These are phyloP conservation scores for Euproctis similis DNA, from an alignment of 2,888 invertebrate genomes.

Conservation along the genomic window DNA sequence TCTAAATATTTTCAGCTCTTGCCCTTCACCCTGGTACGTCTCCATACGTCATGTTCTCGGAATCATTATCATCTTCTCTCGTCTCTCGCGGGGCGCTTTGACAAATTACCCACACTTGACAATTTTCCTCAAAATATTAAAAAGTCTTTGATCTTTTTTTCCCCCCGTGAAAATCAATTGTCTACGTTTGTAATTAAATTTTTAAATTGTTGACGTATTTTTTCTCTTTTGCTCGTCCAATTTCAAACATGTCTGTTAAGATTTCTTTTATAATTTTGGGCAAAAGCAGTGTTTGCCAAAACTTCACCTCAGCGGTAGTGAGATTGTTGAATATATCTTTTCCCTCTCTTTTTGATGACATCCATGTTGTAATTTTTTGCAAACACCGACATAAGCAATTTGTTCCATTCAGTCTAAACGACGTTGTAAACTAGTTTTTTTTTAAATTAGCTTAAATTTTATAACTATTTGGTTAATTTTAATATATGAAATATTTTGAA, in stretches of 20 bases:
- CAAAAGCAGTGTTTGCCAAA: too few species aligned
- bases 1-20: background rate
- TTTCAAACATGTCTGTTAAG: background rate
- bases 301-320: too few species aligned
- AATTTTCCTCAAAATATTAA: conserved; percentile 42
- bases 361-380: too few species aligned
- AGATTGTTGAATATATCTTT: too few species aligned
- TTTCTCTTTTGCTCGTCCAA: background rate
- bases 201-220: conserved; percentile 1
- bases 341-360: too few species aligned
- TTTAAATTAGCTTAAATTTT: too few species aligned
- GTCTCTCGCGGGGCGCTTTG: conserved; percentile 29
- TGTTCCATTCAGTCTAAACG: too few species aligned
- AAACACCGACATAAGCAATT: too few species aligned
- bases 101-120: conserved; percentile 55
- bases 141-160: conserved; percentile 49
- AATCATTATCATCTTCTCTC: conserved; percentile 36
- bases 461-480: too few species aligned
- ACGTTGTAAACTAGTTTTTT: too few species aligned
- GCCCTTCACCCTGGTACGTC: background rate
- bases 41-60: conserved; percentile 35
- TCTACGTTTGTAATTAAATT: conserved; percentile 6
- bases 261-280: too few species aligned
- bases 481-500: too few species aligned
- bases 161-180: conserved; percentile 32